A percentile compares a stretch with the other conserved stretches of the same genome.
phyloP scores from a whole-genome alignment of 2,797 vertebrate genomes.

The Pangasius djambal region DNA sequence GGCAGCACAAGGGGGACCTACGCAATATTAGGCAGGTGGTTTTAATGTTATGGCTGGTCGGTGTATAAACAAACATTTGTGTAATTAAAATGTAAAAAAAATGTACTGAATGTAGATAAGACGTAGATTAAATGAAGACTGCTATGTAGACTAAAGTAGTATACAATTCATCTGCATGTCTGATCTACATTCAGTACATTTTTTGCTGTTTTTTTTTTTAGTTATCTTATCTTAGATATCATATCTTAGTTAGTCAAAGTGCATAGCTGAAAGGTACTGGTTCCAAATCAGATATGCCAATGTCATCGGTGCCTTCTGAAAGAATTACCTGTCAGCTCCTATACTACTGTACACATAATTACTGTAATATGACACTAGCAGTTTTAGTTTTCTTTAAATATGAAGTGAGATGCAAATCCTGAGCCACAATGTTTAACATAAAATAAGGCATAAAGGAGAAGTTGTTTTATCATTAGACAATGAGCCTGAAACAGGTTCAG shows the following conservation, averaged over 20 bases:
- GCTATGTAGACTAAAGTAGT: too few relatives aligned
- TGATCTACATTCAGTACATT: too few relatives aligned
- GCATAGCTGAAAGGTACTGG: neutral
- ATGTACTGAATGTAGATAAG: neutral
- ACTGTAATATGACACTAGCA: neutral
- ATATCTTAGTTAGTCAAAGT: neutral
- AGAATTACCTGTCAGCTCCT: neutral
- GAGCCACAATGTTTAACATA: neutral
- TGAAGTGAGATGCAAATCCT: neutral
- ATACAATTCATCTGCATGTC: too few relatives aligned
- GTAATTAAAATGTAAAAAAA: neutral
- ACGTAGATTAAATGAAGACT: neutral
- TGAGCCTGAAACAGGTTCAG: conserved; percentile 38
- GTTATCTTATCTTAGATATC: neutral
- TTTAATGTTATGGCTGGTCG: too few relatives aligned
- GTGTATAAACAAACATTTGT: too few relatives aligned
- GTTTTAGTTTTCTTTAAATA: neutral
- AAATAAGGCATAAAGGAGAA: neutral
- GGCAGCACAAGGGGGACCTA: too few relatives aligned
- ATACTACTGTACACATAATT: neutral
- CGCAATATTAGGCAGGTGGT: too few relatives aligned
- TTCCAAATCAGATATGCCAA: neutral
- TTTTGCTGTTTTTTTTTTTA: too few relatives aligned
- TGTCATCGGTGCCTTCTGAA: neutral
- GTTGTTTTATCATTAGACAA: conserved; percentile 12